phyloP scores from a whole-genome alignment of 2,888 invertebrate species.

The Oligia latruncula region DNA sequence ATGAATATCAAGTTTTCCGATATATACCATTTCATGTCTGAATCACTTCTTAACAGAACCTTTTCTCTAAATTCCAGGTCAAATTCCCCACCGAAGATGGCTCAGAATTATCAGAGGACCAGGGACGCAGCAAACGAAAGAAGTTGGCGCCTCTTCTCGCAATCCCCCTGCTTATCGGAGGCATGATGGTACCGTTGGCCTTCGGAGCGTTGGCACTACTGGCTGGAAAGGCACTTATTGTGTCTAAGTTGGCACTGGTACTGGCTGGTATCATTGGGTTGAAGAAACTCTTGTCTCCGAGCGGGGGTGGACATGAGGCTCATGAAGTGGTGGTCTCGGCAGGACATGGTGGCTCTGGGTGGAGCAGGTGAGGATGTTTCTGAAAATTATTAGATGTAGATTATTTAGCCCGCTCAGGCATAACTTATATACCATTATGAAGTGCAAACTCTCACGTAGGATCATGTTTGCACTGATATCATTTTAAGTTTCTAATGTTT shows the following conservation, averaged over 20 bases:
- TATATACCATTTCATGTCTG: too few species aligned
- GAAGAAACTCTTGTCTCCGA: conserved; percentile 94
- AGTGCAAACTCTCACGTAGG: neutral
- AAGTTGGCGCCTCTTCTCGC: conserved; percentile 93
- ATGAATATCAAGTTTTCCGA: neutral
- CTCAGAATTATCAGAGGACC: conserved; percentile 90
- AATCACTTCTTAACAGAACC: neutral
- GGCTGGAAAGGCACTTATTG: conserved; percentile 96
- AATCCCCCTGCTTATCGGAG: conserved; percentile 94
- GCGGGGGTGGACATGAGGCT: conserved; percentile 91
- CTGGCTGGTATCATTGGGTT: conserved; percentile 95
- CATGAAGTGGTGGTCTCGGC: conserved; percentile 93
- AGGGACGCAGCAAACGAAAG: conserved; percentile 93
- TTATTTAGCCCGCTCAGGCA: neutral
- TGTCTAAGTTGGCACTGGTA: conserved; percentile 95
- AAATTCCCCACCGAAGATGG: conserved; percentile 93
- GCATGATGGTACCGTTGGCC: conserved; percentile 95
- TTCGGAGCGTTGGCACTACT: conserved; percentile 95
- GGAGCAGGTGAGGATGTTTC: conserved; percentile 90
- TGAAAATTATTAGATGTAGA: neutral
- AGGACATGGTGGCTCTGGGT: conserved; percentile 92
- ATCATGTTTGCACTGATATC: neutral
- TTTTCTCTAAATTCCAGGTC: conserved; percentile 87
- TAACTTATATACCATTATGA: neutral
- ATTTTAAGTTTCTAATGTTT: neutral